These are phyloP conservation scores for Thermophis baileyi DNA, from an alignment of 2,113 vertebrate genomes.

Conservation along the genomic window DNA sequence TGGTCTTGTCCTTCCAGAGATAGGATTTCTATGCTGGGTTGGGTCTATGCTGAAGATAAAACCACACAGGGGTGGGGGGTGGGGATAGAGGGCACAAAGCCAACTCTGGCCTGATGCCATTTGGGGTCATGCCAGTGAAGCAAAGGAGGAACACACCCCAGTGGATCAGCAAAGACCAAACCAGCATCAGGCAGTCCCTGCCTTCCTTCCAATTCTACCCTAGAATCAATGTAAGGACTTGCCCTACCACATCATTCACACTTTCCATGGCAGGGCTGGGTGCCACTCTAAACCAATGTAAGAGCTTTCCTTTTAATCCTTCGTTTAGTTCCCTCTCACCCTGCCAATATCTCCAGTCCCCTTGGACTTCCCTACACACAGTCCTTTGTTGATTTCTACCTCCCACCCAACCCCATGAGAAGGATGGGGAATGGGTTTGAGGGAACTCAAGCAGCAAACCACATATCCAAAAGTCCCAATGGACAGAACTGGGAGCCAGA, in stretches of 20 bases:
- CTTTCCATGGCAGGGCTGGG: not conserved
- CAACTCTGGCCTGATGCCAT: not conserved
- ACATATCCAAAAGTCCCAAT: not conserved
- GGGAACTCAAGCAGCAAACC: not conserved
- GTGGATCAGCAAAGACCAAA: constrained; percentile 13
- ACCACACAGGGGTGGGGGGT: not conserved
- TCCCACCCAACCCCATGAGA: not conserved
- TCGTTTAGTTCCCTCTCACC: not conserved
- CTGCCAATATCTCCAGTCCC: not conserved
- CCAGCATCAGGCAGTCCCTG: not conserved
- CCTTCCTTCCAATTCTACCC: not conserved
- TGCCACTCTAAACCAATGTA: not conserved
- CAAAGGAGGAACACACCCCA: not conserved
- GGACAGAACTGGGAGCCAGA: not conserved
- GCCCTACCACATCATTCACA: not conserved
- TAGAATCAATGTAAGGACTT: not conserved
- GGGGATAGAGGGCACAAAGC: not conserved
- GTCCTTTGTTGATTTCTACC: not conserved
- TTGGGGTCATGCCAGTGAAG: not conserved
- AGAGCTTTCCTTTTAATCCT: not conserved
- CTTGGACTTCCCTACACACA: not conserved
- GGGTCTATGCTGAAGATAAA: not conserved
- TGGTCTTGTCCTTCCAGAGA: not conserved
- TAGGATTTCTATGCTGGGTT: not conserved
- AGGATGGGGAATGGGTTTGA: not conserved